A percentile compares a stretch with the other conserved stretches of the same genome.
These are phyloP conservation scores for mouse (Mus musculus) DNA, from an alignment of 2,113 vertebrate species.

Conservation along the genomic window GRCm39 chr5:150204501-150205000, in stretches of 20 bases:
- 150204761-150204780: neutral
- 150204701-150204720: neutral
- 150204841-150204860: neutral
- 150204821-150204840: too few species aligned
- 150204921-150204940: slow-evolving; percentile 8
- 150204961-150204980: neutral
- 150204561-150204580: neutral
- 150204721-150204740: neutral
- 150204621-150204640: slow-evolving; percentile 1
- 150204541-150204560: slow-evolving; percentile 41
- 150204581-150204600: neutral
- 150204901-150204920: neutral
- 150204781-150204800: neutral
- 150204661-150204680: neutral
- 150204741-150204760: neutral
- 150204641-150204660: neutral
- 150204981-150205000: neutral
- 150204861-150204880: neutral
- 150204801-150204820: neutral
- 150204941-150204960: neutral
- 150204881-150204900: slow-evolving; percentile 7
- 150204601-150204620: neutral
- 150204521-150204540: neutral
- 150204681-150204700: neutral
- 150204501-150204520: neutral